Conservation (phyloP, 2,797 vertebrate genomes). For the Zonotrichia albicollis region DNA sequence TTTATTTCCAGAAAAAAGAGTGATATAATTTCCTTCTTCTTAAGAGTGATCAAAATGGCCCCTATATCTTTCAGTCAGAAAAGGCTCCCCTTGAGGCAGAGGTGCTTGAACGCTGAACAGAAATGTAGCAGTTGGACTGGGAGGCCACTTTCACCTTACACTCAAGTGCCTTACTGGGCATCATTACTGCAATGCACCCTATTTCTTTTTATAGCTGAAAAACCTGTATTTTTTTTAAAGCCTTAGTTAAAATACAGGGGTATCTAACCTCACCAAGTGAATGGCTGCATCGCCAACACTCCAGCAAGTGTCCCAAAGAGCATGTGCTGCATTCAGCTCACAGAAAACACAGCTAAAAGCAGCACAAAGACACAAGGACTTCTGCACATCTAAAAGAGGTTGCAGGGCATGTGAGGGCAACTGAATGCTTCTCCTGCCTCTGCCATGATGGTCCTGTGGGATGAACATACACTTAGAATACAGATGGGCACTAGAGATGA, state of each 20-base stretch:
- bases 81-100: background rate
- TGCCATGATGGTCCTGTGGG: background rate
- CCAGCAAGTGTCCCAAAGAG: background rate
- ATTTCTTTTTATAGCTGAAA: background rate
- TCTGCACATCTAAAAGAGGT: background rate
- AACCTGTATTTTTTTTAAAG: background rate
- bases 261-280: background rate
- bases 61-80: background rate
- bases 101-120: background rate
- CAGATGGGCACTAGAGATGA: background rate
- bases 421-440: background rate
- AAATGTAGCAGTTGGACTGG: background rate
- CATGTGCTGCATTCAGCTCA: background rate
- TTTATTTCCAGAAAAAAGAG: conserved; percentile 4
- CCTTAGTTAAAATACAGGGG: background rate
- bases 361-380: background rate
- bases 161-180: background rate
- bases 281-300: background rate
- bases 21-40: background rate
- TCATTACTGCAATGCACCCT: background rate
- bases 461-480: background rate
- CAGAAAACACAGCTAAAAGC: background rate
- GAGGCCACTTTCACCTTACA: background rate
- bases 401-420: background rate
- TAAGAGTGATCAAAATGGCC: conserved; percentile 3